Evolutionary conservation across 2,797 vertebrate species (phyloP).

Genomic region (Psittacula echo): DNA sequence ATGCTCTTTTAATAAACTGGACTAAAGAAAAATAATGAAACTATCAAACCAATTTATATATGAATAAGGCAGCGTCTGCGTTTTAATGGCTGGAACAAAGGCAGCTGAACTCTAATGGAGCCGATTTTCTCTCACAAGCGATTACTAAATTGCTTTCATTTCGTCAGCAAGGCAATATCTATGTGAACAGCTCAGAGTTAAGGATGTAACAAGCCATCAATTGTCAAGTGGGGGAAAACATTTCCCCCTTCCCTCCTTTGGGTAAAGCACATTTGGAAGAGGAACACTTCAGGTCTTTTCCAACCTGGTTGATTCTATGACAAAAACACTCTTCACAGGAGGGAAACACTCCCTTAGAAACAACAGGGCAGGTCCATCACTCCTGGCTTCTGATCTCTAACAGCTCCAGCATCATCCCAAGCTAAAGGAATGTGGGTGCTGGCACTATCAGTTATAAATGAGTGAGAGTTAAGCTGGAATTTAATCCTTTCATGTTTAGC

Average conservation of each 20-base stretch:
- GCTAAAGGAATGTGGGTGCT: background rate
- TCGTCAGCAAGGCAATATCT: conserved; percentile 7
- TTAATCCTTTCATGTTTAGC: background rate
- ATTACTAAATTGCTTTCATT: conserved; percentile 50
- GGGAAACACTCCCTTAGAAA: background rate
- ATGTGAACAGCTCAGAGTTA: background rate
- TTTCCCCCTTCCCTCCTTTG: background rate
- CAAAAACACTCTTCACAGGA: background rate
- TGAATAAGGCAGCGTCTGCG: background rate
- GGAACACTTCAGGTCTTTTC: background rate
- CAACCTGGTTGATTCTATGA: background rate
- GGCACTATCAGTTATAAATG: background rate
- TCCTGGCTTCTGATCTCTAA: background rate
- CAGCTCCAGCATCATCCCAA: background rate
- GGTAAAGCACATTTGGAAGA: background rate
- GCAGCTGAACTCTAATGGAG: conserved; percentile 9
- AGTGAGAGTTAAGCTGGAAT: background rate
- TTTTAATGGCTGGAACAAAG: conserved; percentile 28
- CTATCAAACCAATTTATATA: background rate
- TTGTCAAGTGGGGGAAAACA: background rate
- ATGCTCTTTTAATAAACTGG: background rate
- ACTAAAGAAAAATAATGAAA: background rate
- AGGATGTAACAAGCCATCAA: background rate
- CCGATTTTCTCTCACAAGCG: background rate
- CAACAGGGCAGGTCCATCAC: background rate